phyloP scores from a whole-genome alignment of 2,888 invertebrate genomes.

The Thereva nobilitata region DNA sequence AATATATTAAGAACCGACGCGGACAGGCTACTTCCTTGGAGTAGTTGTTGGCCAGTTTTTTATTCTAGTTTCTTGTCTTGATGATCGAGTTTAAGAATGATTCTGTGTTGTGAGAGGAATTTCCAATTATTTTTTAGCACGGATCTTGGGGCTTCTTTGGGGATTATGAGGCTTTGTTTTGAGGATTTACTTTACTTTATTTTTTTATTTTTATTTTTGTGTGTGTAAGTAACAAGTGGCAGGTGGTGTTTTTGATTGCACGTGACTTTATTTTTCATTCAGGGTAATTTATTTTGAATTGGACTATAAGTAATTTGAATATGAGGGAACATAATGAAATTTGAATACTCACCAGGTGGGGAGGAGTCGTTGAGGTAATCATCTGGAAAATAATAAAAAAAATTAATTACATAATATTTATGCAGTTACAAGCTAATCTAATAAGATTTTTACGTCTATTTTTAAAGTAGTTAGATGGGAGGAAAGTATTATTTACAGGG shows the following conservation, averaged over 20 bases:
- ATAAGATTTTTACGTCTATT: no score
- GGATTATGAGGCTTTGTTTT: no score
- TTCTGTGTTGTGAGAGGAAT: neutral
- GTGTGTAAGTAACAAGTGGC: no score
- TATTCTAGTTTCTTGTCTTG: no score
- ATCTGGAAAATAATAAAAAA: conserved; percentile 17
- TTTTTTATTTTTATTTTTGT: no score
- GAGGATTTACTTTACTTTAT: no score
- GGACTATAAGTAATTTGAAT: conserved; percentile 2
- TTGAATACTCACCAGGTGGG: conserved; percentile 22
- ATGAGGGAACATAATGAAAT: conserved; percentile 6
- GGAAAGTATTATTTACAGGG: no score
- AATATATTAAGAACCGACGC: neutral
- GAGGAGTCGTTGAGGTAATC: conserved; percentile 20
- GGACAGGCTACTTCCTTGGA: conserved; percentile 8
- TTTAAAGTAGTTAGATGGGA: no score
- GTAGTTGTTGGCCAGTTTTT: conserved; percentile 15
- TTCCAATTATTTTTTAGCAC: conserved; percentile 15
- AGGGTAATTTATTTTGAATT: conserved; percentile 10
- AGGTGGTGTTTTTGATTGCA: no score
- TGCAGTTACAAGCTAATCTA: neutral
- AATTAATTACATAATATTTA: neutral
- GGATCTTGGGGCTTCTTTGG: no score
- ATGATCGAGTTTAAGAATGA: no score
- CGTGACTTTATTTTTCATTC: neutral